Evolutionary conservation across 2,888 invertebrate species (phyloP), one percentile per base, ranked within the genome.

Genomic region (Plagiodera versicolora): DNA sequence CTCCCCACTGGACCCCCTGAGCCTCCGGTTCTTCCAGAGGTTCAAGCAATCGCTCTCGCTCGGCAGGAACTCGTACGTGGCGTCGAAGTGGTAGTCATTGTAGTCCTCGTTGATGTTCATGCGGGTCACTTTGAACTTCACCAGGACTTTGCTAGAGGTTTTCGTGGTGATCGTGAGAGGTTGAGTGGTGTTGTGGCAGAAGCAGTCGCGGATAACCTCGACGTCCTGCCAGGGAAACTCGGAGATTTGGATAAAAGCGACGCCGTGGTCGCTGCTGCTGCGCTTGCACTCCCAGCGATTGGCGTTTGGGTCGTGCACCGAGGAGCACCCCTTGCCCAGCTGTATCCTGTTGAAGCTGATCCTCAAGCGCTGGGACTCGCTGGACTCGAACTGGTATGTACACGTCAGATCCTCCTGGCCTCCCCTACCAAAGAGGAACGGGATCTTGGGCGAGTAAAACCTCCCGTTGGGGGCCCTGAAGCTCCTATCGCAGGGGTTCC

Each of bases 31-130:
- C 24, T 88, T 87, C 82, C 88, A 87, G 17, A 85, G 85, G 32
- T 86, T 84, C 0, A 87, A 83, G 74, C 90, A 90, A n/a, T 79
- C 79, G 60, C 86, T 85, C 2, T 83, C 83, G 8, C 83, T 84
- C 0, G 86, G 82, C 50, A 88, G 80, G 76, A 88, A 89, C 74
- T 88, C 87, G 70, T 87, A 89, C 75, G 86, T 87, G 0, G 88
- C 89, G 72, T 92, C 91, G 80, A 92, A 91, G 75, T 87, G 86
- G 79, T 91, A 91, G 75, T 90, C 88, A 58, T 88, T 85, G 74
- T 91, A 90, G 81, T 92, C 90, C 79, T 92, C 89, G 6, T 89
- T 88, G 58, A 91, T 88, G 80, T 89, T 88, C 93, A 94, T 91
- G 77, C 88, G 84, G 11, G 87, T 87, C 6, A 92, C 86, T 17